Evolutionary conservation across 1,140 invertebrate genomes (phyloP), one percentile per base, ranked within the genome.

Genomic region (Zaprionus inermis): DNA sequence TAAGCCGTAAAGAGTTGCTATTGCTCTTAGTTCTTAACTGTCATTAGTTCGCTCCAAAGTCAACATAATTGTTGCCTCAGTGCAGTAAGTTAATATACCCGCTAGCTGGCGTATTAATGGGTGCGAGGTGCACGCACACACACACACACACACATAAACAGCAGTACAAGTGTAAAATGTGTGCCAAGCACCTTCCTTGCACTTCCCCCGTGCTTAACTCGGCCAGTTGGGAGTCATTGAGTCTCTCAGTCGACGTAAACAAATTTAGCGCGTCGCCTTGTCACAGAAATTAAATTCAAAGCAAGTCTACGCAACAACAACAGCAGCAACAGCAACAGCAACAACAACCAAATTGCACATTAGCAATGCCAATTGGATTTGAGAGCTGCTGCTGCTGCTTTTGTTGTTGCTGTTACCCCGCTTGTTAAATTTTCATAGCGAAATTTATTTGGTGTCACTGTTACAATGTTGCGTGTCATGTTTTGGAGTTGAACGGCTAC

Each of bases 241-340:
- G 73, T 81, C 76, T 76, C 79, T 78, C 70, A 63, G 59, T n/a
- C 72, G 74, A 34, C 57, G 69, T 71, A 81, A 85, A 86, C 82
- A 86, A 86, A 86, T 73, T 79, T 74, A 85, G 82, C 82, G 75
- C 71, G 60, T 85, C 56, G 81, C 79, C 83, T 88, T 86, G 82
- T 81, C 79, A 69, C 82, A 86, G 66, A 78, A 81, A 88, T 68
- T 58, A 74, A 79, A 75, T 69, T 73, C 56, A 64, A 83, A 78
- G 61, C 72, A 72, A 78, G 60, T 69, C 81, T 69, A 51, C 58
- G 49, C 70, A 76, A 67, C 72, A 66, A 60, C 49, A 78, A 59
- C 54, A 78, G 30, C 51, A 75, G 38, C 72, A 60, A 52, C 51
- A 75, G 46, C 46, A 81, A 24, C 57, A 76, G 34, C 72, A 57